Conservation (phyloP, 1,140 invertebrate species). For the Eupristina koningsbergeri region DNA sequence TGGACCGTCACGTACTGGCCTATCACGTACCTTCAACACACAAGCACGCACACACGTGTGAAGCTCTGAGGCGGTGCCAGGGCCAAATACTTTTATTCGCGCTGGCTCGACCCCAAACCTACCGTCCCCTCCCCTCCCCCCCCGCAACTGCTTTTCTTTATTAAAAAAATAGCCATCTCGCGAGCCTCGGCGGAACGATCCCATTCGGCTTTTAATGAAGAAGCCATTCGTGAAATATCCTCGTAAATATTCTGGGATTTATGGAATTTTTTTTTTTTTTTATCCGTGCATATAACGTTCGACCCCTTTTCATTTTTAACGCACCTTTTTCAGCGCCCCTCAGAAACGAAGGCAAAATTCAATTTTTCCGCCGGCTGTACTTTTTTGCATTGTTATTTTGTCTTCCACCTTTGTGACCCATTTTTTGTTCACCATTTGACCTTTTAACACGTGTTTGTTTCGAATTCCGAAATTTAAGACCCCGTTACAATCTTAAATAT, state of each 20-base stretch:
- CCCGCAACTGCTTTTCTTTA: conserved; percentile 9
- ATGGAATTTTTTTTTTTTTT: background rate
- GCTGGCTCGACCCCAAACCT: background rate
- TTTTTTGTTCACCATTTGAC: background rate
- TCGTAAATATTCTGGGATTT: conserved; percentile 25
- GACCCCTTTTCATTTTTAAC: conserved; percentile 4
- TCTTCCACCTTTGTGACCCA: background rate
- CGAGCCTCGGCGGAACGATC: background rate
- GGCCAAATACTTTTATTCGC: conserved; percentile 13
- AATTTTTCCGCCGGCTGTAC: background rate
- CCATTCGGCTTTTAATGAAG: conserved; percentile 26
- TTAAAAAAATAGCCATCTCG: conserved; percentile 5
- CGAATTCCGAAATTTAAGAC: too few species aligned
- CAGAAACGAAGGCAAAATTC: conserved; percentile 17
- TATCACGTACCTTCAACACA: conserved; percentile 80
- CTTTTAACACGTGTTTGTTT: background rate
- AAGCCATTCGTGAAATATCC: conserved; percentile 39
- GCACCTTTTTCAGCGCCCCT: background rate
- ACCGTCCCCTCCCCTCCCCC: background rate
- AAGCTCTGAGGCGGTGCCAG: background rate
- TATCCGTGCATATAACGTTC: background rate
- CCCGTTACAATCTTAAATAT: background rate
- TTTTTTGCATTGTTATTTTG: background rate
- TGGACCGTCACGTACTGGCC: conserved; percentile 86
- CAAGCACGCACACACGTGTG: conserved; percentile 39